These are phyloP conservation scores for Drosophila kanapiae DNA, from an alignment of 1,140 invertebrate genomes.

Conservation along the genomic window DNA sequence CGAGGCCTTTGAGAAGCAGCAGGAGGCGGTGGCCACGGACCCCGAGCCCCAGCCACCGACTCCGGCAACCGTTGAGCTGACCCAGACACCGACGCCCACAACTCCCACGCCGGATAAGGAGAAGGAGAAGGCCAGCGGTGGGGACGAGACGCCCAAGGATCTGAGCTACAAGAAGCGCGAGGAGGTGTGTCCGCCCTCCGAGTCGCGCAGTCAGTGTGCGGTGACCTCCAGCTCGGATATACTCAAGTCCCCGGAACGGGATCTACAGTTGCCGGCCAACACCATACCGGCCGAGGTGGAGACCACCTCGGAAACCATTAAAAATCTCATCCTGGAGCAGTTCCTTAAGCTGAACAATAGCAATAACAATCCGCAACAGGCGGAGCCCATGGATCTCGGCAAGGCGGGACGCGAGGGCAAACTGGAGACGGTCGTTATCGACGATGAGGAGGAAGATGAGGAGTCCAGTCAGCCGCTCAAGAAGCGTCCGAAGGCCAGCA, in stretches of 20 bases:
- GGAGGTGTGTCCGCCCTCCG: constrained; percentile 80
- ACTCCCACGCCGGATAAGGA: constrained; percentile 44
- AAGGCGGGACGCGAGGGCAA: constrained; percentile 85
- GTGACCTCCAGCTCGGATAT: constrained; percentile 79
- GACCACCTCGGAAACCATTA: constrained; percentile 79
- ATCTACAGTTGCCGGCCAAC: constrained; percentile 62
- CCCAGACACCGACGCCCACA: constrained; percentile 44
- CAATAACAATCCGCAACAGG: constrained; percentile 85
- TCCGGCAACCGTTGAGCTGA: constrained; percentile 58
- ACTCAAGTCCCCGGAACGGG: constrained; percentile 61
- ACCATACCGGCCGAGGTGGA: constrained; percentile 76
- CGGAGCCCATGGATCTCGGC: constrained; percentile 89
- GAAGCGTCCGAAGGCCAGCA: constrained; percentile 85
- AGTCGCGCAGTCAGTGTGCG: constrained; percentile 80
- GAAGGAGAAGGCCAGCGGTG: not conserved
- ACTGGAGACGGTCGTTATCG: constrained; percentile 77
- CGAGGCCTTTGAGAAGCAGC: constrained; percentile 76
- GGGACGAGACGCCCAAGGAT: constrained; percentile 87
- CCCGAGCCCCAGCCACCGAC: constrained; percentile 36
- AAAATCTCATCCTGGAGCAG: constrained; percentile 81
- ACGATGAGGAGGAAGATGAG: constrained; percentile 75
- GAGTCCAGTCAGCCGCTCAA: constrained; percentile 87
- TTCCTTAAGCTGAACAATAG: constrained; percentile 76
- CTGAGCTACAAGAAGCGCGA: constrained; percentile 86
- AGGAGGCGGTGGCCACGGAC: constrained; percentile 37